Conservation (phyloP, 35 echinoderm and acorn worm genomes). For the Stichopus chloronotus region DNA sequence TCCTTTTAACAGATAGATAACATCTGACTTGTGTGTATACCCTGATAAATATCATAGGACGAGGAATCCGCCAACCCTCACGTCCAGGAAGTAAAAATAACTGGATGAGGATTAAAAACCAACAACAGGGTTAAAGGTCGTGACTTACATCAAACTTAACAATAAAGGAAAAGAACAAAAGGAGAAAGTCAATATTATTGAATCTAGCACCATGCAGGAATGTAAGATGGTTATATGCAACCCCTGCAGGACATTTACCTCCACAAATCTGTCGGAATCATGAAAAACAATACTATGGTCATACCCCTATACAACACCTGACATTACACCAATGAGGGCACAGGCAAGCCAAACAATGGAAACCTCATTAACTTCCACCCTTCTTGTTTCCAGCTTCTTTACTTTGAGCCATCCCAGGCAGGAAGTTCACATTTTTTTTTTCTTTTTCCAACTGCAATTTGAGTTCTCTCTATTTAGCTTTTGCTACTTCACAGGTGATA, state of each 20-base stretch:
- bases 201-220: background rate
- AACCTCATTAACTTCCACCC: background rate
- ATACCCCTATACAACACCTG: too few species aligned
- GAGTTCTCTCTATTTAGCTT: background rate
- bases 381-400: background rate
- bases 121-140: background rate
- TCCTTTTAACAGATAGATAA: too few species aligned
- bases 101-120: background rate
- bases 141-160: background rate
- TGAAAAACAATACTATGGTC: background rate
- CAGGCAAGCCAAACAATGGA: background rate
- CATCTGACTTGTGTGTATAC: too few species aligned
- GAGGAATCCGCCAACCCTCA: background rate
- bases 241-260: background rate
- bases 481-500: background rate
- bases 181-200: background rate
- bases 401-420: too few species aligned
- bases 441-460: background rate
- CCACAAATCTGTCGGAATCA: background rate
- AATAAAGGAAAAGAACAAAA: background rate
- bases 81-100: conserved; percentile 23
- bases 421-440: background rate
- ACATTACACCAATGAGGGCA: too few species aligned
- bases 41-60: too few species aligned
- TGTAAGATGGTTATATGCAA: background rate